A percentile compares a stretch with the other conserved stretches of the same genome.
Conservation (phyloP, 2,888 invertebrate genomes). For the Lottia gigantea region DNA sequence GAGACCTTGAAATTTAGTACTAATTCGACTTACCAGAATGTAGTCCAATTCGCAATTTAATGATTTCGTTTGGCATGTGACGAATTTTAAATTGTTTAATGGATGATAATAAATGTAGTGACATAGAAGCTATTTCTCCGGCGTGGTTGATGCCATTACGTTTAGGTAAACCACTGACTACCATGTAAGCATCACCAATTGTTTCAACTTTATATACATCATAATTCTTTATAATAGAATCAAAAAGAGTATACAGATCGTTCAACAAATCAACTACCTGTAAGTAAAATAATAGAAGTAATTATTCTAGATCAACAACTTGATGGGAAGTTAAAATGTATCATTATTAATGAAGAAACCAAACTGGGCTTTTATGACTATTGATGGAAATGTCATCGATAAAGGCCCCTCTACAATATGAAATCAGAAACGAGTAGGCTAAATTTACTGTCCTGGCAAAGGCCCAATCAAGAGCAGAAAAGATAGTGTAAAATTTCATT, state of each 20-base stretch:
- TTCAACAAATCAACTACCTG: conserved; percentile 96
- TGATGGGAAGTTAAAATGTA: no score
- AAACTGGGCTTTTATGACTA: no score
- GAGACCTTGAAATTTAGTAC: not conserved
- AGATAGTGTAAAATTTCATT: no score
- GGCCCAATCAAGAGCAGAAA: no score
- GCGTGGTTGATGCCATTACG: conserved; percentile 61
- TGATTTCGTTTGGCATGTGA: conserved; percentile 52
- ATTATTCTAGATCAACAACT: no score
- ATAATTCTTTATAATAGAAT: conserved; percentile 93
- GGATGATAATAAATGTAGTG: conserved; percentile 59
- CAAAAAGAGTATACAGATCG: conserved; percentile 96
- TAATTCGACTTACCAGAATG: conserved; percentile 57
- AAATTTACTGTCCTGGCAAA: no score
- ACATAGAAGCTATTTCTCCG: conserved; percentile 65
- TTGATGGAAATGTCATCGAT: no score
- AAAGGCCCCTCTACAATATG: no score
- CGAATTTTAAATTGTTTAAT: conserved; percentile 60
- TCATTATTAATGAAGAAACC: no score
- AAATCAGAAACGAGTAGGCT: no score
- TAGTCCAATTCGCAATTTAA: conserved; percentile 63
- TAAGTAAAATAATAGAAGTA: no score
- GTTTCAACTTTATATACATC: conserved; percentile 93
- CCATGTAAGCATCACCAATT: conserved; percentile 66
- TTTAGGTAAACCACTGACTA: conserved; percentile 64